Evolutionary conservation across 2,113 vertebrate genomes (phyloP).

Genomic region (Austrofundulus limnaeus): DNA sequence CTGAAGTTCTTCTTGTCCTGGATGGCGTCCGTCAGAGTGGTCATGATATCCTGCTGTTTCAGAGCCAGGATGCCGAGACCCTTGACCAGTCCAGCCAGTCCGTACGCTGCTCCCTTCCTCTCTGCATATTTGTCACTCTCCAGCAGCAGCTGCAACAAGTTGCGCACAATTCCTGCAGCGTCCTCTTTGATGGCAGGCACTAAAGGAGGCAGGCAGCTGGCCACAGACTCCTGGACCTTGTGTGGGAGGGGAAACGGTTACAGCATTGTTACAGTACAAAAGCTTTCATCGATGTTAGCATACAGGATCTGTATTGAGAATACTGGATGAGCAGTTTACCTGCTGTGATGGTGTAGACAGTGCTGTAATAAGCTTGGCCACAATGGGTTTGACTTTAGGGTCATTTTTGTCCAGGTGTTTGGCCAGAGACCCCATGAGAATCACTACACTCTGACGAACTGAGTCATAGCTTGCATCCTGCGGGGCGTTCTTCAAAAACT

Average conservation of each 20-base stretch:
- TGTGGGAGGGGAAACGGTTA: not conserved
- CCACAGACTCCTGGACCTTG: slow-evolving; percentile 97
- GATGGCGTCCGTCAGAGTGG: slow-evolving; percentile 92
- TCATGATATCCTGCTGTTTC: slow-evolving; percentile 99
- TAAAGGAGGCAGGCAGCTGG: slow-evolving; percentile 92
- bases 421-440: slow-evolving; percentile 97
- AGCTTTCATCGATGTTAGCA: not conserved
- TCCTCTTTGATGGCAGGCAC: slow-evolving; percentile 97
- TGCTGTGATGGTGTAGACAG: slow-evolving; percentile 97
- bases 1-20: slow-evolving; percentile 99
- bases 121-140: slow-evolving; percentile 98
- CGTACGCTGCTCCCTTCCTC: slow-evolving; percentile 93
- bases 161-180: slow-evolving; percentile 92
- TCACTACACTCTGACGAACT: slow-evolving; percentile 96
- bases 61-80: slow-evolving; percentile 96
- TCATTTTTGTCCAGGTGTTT: slow-evolving; percentile 98
- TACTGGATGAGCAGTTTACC: slow-evolving; percentile 66
- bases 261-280: not conserved
- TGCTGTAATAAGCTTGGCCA: slow-evolving; percentile 95
- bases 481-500: slow-evolving; percentile 94
- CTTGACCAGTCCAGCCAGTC: slow-evolving; percentile 94
- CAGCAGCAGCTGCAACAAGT: slow-evolving; percentile 91
- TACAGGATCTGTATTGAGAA: not conserved
- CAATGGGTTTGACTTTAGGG: slow-evolving; percentile 97
- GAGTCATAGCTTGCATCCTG: slow-evolving; percentile 97